Conservation (phyloP, 30 jellyfish, hydroid and myxozoan genomes). For the Cassiopea xamachana region DNA sequence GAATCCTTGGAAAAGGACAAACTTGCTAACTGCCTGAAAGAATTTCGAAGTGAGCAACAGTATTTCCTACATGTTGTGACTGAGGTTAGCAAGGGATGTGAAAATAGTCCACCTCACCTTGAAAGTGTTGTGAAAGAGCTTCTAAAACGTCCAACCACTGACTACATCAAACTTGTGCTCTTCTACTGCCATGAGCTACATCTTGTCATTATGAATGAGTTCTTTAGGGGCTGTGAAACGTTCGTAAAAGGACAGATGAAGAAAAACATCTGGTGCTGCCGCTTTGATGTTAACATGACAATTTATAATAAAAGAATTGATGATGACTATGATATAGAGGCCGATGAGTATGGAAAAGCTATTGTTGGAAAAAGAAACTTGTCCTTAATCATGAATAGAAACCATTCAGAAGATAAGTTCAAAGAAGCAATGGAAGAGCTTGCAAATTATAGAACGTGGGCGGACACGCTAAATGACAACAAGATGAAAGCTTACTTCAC, state of each 20-base stretch:
- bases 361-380: background rate
- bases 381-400: background rate
- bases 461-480: background rate
- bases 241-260: constrained; percentile 2
- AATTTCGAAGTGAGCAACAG: constrained; percentile 13
- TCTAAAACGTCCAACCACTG: background rate
- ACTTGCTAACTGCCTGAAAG: background rate
- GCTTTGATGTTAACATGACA: constrained; percentile 10
- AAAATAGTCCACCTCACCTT: background rate
- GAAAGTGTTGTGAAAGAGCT: background rate
- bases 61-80: constrained; percentile 11
- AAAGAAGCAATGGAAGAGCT: background rate
- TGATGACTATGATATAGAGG: background rate
- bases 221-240: constrained; percentile 29
- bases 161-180: background rate
- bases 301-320: background rate
- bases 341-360: constrained; percentile 4
- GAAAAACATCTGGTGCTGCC: constrained; percentile 17
- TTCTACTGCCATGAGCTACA: background rate
- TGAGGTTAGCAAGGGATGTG: background rate
- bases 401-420: background rate
- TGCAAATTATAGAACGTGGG: background rate
- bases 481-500: constrained; percentile 1
- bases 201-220: background rate
- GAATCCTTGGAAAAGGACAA: constrained; percentile 24